A percentile compares a stretch with the other conserved stretches of the same genome.
phyloP scores from a whole-genome alignment of 2,797 vertebrate species.

The Epinephelus malabaricus region DNA sequence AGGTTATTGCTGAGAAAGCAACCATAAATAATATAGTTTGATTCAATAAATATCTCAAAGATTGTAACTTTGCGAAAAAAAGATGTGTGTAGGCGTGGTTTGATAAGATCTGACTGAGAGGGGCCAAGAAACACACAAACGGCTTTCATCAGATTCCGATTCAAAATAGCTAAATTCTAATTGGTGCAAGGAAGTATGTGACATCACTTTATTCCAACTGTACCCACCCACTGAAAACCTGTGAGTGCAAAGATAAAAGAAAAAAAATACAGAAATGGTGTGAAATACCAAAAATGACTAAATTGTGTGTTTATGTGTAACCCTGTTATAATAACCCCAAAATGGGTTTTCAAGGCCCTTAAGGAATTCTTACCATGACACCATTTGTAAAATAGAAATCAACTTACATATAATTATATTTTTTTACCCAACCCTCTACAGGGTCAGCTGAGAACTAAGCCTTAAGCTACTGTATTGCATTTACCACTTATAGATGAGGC shows the following conservation, averaged over 20 bases:
- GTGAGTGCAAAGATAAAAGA: neutral
- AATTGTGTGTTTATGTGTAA: neutral
- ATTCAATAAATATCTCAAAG: neutral
- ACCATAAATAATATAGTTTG: neutral
- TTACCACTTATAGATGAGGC: slow-evolving; percentile 43
- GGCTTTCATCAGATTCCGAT: neutral
- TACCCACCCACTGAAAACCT: neutral
- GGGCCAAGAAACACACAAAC: neutral
- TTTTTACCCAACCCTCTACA: slow-evolving; percentile 31
- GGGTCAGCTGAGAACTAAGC: slow-evolving; percentile 32
- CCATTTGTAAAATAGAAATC: slow-evolving; percentile 17
- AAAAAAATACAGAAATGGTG: neutral
- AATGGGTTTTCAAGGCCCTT: neutral
- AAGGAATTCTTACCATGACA: neutral
- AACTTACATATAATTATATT: neutral
- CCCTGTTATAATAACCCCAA: neutral
- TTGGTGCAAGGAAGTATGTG: neutral
- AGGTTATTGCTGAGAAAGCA: neutral
- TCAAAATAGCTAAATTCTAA: neutral
- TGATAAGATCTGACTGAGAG: neutral
- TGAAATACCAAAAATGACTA: slow-evolving; percentile 5
- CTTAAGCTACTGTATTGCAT: slow-evolving; percentile 37
- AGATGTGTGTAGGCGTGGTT: neutral
- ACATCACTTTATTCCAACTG: neutral
- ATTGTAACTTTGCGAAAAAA: neutral